These are phyloP conservation scores for Sympetrum striolatum DNA, from an alignment of 2,888 invertebrate species.

Conservation along the genomic window DNA sequence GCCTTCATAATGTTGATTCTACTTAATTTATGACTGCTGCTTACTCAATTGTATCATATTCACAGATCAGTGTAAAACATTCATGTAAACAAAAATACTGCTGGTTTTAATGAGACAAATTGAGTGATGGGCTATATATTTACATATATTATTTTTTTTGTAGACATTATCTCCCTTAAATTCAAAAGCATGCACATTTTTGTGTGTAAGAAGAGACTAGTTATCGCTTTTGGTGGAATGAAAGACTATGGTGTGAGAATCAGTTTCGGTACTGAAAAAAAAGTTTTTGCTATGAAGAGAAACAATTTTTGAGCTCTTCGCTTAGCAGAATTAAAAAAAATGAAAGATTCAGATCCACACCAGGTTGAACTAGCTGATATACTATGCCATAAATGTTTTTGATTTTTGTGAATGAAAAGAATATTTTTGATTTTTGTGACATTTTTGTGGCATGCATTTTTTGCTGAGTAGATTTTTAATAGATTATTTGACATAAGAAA, in stretches of 20 bases:
- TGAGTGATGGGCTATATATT: conserved; percentile 32
- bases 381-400: conserved; percentile 40
- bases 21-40: conserved; percentile 21
- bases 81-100: not conserved
- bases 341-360: conserved; percentile 5
- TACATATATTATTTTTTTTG: conserved; percentile 10
- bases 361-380: conserved; percentile 28
- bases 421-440: conserved; percentile 44
- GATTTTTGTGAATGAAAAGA: conserved; percentile 37
- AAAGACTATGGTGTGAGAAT: not conserved
- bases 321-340: not conserved
- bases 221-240: conserved; percentile 37
- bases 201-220: conserved; percentile 27
- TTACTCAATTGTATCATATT: conserved; percentile 10
- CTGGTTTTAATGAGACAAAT: conserved; percentile 40
- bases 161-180: conserved; percentile 40
- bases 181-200: conserved; percentile 37
- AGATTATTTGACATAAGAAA: conserved; percentile 6
- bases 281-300: conserved; percentile 2
- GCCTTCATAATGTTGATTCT: not conserved
- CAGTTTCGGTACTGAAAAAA: not conserved
- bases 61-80: not conserved
- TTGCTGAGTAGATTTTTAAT: conserved; percentile 24
- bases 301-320: not conserved
- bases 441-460: conserved; percentile 35